These are phyloP conservation scores for Trichogramma evanescens DNA, from an alignment of 2,888 invertebrate species.

Conservation along the genomic window DNA sequence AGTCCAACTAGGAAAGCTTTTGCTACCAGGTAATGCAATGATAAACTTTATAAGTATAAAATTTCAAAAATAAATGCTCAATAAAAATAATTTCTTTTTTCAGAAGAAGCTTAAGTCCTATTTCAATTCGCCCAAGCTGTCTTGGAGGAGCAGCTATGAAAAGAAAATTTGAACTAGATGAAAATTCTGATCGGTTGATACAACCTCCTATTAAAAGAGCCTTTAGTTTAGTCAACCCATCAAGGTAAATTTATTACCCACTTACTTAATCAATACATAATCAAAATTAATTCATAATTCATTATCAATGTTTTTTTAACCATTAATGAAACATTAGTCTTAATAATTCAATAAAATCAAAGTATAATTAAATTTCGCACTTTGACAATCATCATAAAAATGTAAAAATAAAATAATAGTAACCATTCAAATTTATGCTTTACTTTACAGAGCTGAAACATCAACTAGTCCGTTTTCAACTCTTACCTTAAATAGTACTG, in stretches of 20 bases:
- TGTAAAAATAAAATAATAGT: too few species aligned
- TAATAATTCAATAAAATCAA: too few species aligned
- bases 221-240: conserved; percentile 40
- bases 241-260: conserved; percentile 32
- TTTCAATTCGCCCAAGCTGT: conserved; percentile 63
- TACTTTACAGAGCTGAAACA: conserved; percentile 33
- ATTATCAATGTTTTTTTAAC: neutral
- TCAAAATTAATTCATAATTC: neutral
- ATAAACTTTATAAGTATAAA: neutral
- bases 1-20: conserved; percentile 80
- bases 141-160: conserved; percentile 50
- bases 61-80: neutral
- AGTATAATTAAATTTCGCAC: too few species aligned
- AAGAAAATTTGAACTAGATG: conserved; percentile 59
- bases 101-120: conserved; percentile 78
- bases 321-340: too few species aligned
- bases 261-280: neutral
- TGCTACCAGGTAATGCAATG: conserved; percentile 54
- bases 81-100: conserved; percentile 14
- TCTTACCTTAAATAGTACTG: conserved; percentile 12
- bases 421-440: neutral
- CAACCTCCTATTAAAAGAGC: conserved; percentile 45
- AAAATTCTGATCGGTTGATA: conserved; percentile 41
- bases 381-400: too few species aligned
- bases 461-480: conserved; percentile 43